Evolutionary conservation across 2,797 vertebrate genomes (phyloP).

Genomic region (Anas georgica): DNA sequence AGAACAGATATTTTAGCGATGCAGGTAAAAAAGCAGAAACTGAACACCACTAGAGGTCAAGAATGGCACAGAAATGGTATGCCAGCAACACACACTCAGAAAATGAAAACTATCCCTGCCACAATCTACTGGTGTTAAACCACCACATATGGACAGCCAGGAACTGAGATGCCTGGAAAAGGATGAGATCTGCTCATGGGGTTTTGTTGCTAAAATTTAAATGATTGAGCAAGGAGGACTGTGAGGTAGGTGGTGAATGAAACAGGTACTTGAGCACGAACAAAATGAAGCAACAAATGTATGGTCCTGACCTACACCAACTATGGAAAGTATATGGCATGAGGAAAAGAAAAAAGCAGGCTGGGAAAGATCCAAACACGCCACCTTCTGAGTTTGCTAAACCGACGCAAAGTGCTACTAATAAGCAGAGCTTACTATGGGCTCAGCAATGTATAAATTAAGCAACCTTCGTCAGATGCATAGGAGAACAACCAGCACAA

Average conservation of each 20-base stretch:
- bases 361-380: not conserved
- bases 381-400: rapidly evolving
- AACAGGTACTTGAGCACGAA: not conserved
- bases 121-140: not conserved
- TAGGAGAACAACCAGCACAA: not conserved
- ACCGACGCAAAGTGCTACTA: rapidly evolving
- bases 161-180: not conserved
- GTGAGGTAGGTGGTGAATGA: no score
- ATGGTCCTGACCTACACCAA: not conserved
- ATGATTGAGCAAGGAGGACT: no score
- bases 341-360: not conserved
- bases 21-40: not conserved
- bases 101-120: not conserved
- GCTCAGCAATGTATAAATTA: not conserved
- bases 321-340: not conserved
- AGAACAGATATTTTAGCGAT: not conserved
- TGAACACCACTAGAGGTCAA: not conserved
- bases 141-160: not conserved
- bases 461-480: not conserved
- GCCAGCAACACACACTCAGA: not conserved
- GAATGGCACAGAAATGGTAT: not conserved
- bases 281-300: not conserved
- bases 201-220: not conserved
- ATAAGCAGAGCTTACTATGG: rapidly evolving
- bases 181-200: not conserved